Base-by-base conservation (phyloP, 2,888 invertebrate species). In the Boloria selene region DNA sequence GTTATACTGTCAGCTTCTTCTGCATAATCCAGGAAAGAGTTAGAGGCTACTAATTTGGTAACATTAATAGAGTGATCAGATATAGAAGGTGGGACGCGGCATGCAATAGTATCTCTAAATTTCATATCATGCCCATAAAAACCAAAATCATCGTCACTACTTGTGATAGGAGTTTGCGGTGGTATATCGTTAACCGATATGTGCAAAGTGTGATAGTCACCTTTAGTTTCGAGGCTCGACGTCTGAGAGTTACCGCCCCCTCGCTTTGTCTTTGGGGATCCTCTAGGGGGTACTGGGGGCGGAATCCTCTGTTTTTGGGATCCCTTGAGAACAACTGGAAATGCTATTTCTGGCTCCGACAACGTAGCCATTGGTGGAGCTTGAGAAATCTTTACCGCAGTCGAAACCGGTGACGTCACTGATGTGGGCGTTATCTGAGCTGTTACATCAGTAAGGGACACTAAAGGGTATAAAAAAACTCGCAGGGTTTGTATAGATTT, bases 241-340 rank as follows among this genome's bases (percentile, higher is more conserved):
- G 87, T 76, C 74, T 87, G 89, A 10, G 90, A 87, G 69, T 82
- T 77, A 65, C 86, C 90, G 56, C 90, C 91, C 51, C 93, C 93
- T 47, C 94, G 89, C 85, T 94, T 94, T 67, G 92, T 87, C 84
- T 95, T 95, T 52, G 95, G 96, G 31, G 96, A 96, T 65, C 96
- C 96, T 77, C 97, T 93, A 4, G 97, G 97, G 63, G 97, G 97
- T 61, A 97, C 97, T 22, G 97, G 97, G 63, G 97, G 97, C 51
- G 97, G 97, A 50, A 97, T 95, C 86, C 96, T 95, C 76, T 95
- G 94, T 86, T 96, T 96, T 74, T 93, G 93, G 51, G 94, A 93
- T 78, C 95, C 95, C 86, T 96, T 96, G 79, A 96, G 90, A 60
- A 96, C 95, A 59, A 96, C 96, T 59, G 96, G 96, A 84, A 96